Evolutionary conservation across 2,113 vertebrate species (phyloP), one percentile per base, ranked within the genome.

Genomic region (Mellivora capensis): DNA sequence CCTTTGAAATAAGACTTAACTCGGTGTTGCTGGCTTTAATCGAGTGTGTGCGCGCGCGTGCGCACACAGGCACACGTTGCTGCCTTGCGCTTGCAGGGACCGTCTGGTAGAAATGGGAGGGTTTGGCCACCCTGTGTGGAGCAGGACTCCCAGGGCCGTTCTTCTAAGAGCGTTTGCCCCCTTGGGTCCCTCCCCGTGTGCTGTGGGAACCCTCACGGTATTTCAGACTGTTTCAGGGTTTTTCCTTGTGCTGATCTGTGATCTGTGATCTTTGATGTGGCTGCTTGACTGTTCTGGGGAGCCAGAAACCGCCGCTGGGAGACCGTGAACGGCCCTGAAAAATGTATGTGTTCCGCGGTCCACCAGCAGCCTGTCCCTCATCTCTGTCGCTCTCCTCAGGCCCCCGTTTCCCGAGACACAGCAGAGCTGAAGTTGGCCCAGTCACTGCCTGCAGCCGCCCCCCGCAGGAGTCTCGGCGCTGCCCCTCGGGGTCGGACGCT

Each of bases 1-100:
- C n/a, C 23, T 52, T 79, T 34, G 61, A 79, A 87, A 47, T 83
- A 74, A 83, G 84, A 34, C 20, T 82, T 54, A 62, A 84, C 23
- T 61, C 44, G 10, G 31, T 72, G 44, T 64, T 80, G 37, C 39
- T 12, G 34, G 42, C 64, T 92, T 54, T 21, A 61, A 23, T 9
- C 2, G 21, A 9, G 57, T 9, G 59, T 27, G 21, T 23, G 21
- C 8, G 20, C 0, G 57, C 0, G 57, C 21, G 57, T 8, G 7
- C 1, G 57, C 20, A 20, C 1, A 23, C 57, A 23, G 11, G 25
- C 39, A 29, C 15, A 8, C 71, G 29, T 17, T 1, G 72, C 17
- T 29, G 14, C 13, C 15, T 15, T 17, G 72, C 27, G 13, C 25
- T 17, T 27, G 74, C 42, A 31, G 14, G 18, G 17, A 31, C 42